Base-by-base conservation (phyloP, 1,140 invertebrate genomes). In the Cyrtorhinus lividipennis region DNA sequence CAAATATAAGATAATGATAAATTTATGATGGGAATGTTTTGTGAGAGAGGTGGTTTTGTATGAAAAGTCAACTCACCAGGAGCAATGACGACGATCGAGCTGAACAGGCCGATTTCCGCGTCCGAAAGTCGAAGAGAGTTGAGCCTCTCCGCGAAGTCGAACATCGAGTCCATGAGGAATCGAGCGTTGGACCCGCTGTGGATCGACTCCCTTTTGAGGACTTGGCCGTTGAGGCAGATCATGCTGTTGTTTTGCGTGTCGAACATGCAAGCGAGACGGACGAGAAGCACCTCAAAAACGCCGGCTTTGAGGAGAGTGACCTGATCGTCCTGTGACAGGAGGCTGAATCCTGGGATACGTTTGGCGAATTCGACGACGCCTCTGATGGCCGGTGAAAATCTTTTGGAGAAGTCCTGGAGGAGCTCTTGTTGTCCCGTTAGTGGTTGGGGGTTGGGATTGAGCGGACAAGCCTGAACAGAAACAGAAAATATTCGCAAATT, bases 301-400 rank as follows among this genome's bases (percentile, higher is more conserved):
- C 92, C 92, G 61, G 91, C 93, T 77, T 98, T 98, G 62, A 99
- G 80, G 25, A 99, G 78, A 61, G 92, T 95, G 68, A 98, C 92
- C 77, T 97, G 94, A 73, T 98, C 95, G 70, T 96, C 93, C 76
- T 96, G 92, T 22, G 92, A 85, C 59, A 98, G 81, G 62, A 94
- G 79, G 67, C 88, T 83, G 78, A 99, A 98, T 60, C 95, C 95
- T 64, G 95, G 95, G 67, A 99, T 93, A 66, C 91, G 84, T 72
- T 96, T 96, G 67, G 95, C 95, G 74, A 98, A 99, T 72, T 95
- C 92, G 53, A 98, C 94, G 1, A 98, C 94, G 57, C 93, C 94
- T 68, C 92, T 88, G 69, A 98, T 95, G 38, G 92, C 92, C 64
- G 93, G 92, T 18, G 92, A 92, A 74, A 96, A 95, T 70, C 92